A percentile compares a stretch with the other conserved stretches of the same genome.
Conservation (phyloP, 2,888 invertebrate species). For the Agrotis segetum region DNA sequence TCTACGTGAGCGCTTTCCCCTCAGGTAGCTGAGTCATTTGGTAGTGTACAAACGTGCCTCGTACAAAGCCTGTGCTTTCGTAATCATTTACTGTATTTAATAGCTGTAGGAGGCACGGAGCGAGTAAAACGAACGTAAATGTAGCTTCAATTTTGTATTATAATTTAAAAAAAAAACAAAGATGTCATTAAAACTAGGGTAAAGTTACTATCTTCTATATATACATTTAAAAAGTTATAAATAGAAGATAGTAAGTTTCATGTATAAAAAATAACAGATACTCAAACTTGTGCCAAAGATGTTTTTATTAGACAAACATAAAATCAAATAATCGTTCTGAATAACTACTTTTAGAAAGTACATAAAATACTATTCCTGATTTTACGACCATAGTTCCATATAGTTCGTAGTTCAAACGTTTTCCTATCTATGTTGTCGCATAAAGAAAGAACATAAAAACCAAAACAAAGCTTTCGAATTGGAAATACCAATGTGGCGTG, state of each 20-base stretch:
- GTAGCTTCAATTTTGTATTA: background rate
- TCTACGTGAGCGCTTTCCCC: slow-evolving; percentile 51
- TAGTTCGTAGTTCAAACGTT: background rate
- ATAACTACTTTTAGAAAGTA: background rate
- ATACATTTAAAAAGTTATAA: background rate
- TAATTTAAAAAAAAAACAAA: background rate
- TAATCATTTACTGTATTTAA: slow-evolving; percentile 50
- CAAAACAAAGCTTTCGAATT: slow-evolving; percentile 68
- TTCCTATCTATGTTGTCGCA: slow-evolving; percentile 17
- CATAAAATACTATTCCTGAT: background rate
- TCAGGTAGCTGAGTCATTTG: slow-evolving; percentile 51
- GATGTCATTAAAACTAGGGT: background rate
- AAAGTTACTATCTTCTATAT: too few species aligned
- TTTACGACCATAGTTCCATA: background rate
- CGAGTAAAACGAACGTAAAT: slow-evolving; percentile 21
- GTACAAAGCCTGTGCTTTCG: slow-evolving; percentile 41
- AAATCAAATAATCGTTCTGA: background rate
- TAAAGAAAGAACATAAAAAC: slow-evolving; percentile 49
- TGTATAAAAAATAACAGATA: background rate
- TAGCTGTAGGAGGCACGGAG: slow-evolving; percentile 26
- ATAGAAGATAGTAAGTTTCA: too few species aligned
- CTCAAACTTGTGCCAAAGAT: background rate
- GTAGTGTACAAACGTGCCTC: slow-evolving; percentile 43
- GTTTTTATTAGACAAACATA: slow-evolving; percentile 6
- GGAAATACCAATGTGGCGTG: slow-evolving; percentile 75